These are phyloP conservation scores for Semicossyphus pulcher DNA, from an alignment of 2,113 vertebrate genomes.

Conservation along the genomic window DNA sequence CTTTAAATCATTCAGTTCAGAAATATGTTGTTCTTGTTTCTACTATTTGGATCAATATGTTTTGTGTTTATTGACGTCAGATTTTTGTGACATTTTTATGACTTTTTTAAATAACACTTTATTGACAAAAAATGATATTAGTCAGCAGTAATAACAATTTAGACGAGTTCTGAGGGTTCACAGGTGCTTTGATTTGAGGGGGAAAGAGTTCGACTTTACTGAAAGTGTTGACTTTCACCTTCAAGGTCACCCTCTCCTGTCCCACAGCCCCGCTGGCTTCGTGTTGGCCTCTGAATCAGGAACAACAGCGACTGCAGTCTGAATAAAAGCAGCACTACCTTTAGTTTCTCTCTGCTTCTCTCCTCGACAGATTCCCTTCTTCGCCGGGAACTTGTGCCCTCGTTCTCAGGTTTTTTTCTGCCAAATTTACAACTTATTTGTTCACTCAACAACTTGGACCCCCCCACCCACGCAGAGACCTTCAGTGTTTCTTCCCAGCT, in stretches of 20 bases:
- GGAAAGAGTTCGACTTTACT: too few species aligned
- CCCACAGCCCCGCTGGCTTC: constrained; percentile 8
- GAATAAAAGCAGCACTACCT: too few species aligned
- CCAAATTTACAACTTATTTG: constrained; percentile 17
- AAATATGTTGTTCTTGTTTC: too few species aligned
- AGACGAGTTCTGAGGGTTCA: too few species aligned
- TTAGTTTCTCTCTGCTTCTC: background rate
- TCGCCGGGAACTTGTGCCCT: background rate
- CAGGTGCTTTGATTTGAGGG: background rate
- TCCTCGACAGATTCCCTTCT: constrained; percentile 1
- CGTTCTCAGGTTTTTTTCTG: constrained; percentile 18
- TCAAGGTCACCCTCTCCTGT: constrained; percentile 9
- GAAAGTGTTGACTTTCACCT: background rate
- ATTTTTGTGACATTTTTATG: too few species aligned
- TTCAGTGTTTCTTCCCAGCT: constrained; percentile 13
- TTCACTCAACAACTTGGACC: constrained; percentile 11
- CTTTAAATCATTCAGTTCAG: too few species aligned
- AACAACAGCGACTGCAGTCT: background rate
- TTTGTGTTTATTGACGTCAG: too few species aligned
- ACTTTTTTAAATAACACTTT: too few species aligned
- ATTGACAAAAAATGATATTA: too few species aligned
- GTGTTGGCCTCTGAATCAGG: background rate
- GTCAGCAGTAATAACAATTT: too few species aligned
- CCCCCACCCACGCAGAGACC: background rate
- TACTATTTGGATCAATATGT: too few species aligned